These are phyloP conservation scores for Crotalus tigris DNA, from an alignment of 2,113 vertebrate genomes.

Conservation along the genomic window DNA sequence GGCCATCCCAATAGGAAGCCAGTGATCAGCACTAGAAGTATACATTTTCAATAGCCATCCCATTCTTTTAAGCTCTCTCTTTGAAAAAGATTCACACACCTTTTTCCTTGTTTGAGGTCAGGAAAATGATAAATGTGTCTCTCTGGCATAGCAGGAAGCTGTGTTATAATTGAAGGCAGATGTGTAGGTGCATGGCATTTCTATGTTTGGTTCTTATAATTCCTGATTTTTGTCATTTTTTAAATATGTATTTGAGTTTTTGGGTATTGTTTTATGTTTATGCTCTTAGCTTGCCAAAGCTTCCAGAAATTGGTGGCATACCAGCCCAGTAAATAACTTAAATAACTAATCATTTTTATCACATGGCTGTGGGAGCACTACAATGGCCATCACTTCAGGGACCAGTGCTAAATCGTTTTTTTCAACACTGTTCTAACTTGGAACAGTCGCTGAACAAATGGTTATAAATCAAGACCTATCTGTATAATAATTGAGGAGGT, in stretches of 20 bases:
- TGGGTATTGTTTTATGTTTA: background rate
- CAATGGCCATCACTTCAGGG: too few relatives aligned
- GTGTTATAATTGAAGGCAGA: background rate
- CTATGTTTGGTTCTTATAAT: background rate
- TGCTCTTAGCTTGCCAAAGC: background rate
- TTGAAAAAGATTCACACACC: background rate
- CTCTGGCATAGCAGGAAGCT: background rate
- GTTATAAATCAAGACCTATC: too few relatives aligned
- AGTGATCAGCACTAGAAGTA: background rate
- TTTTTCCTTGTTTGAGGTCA: background rate
- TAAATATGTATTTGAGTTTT: background rate
- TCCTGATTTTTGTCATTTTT: background rate
- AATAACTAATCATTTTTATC: background rate
- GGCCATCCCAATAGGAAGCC: too few relatives aligned
- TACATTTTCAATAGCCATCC: background rate
- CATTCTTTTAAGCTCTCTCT: background rate
- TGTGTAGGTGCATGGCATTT: background rate
- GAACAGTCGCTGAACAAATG: too few relatives aligned
- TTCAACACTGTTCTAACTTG: too few relatives aligned
- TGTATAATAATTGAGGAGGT: background rate
- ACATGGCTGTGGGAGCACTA: too few relatives aligned
- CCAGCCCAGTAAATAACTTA: background rate
- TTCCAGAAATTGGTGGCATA: background rate
- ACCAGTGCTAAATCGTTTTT: too few relatives aligned
- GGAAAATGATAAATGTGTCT: background rate